Percentiles rank a stretch among this genome's conserved stretches.
phyloP scores from a whole-genome alignment of 2,888 invertebrate species.

The Caenorhabditis wallacei region DNA sequence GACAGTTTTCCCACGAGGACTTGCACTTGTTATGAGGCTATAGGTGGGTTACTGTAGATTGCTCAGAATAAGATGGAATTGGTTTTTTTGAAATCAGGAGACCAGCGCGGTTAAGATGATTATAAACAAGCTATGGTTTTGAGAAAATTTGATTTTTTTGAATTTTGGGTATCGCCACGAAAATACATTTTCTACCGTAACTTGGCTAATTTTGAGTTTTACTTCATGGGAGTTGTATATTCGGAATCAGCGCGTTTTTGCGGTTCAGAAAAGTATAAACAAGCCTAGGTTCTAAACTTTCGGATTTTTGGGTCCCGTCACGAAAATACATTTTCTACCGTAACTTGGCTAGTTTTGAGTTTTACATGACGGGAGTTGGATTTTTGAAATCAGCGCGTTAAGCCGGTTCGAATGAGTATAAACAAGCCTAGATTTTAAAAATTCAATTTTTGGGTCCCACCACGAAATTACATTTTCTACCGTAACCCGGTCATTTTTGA shows the following conservation, averaged over 20 bases:
- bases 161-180: neutral
- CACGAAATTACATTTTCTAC: neutral
- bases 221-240: neutral
- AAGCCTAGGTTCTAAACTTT: neutral
- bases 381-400: too few relatives aligned
- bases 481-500: neutral
- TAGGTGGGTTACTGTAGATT: slow-evolving; percentile 45
- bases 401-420: too few relatives aligned
- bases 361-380: too few relatives aligned
- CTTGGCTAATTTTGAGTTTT: slow-evolving; percentile 11
- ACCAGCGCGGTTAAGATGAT: neutral
- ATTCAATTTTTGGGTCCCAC: neutral
- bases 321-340: too few relatives aligned
- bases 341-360: too few relatives aligned
- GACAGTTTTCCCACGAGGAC: slow-evolving; percentile 50
- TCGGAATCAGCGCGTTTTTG: neutral
- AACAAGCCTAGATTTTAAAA: neutral
- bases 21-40: slow-evolving; percentile 69
- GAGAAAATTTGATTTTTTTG: neutral
- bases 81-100: neutral
- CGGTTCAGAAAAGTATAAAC: neutral
- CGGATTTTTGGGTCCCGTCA: neutral
- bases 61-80: neutral
- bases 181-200: neutral
- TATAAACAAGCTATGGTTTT: neutral